phyloP scores from a whole-genome alignment of 2,888 invertebrate genomes.

The Himalopsyche japonica region DNA sequence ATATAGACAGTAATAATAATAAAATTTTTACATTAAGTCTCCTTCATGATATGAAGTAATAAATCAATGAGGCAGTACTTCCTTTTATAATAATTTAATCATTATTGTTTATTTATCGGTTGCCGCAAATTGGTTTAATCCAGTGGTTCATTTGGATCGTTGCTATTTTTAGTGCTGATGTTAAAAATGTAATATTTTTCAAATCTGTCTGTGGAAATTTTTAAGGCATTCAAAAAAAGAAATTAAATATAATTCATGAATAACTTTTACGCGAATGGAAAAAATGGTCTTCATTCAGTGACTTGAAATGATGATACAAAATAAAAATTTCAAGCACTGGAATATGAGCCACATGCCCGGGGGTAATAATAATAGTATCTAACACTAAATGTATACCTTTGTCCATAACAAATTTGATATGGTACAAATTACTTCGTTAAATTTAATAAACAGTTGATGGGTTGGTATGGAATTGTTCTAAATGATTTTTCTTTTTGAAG shows the following conservation, averaged over 20 bases:
- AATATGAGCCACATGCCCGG: neutral
- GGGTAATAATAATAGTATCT: constrained; percentile 12
- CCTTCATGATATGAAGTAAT: neutral
- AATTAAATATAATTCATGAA: no score
- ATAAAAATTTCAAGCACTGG: neutral
- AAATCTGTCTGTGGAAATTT: no score
- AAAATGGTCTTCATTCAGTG: no score
- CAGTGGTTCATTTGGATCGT: neutral
- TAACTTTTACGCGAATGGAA: no score
- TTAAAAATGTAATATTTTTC: no score
- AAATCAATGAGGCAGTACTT: constrained; percentile 8
- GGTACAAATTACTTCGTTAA: neutral
- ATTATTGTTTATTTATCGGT: constrained; percentile 20
- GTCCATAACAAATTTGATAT: neutral
- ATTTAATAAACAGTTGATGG: neutral
- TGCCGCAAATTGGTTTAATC: neutral
- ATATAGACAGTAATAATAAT: neutral
- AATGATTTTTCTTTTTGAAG: neutral
- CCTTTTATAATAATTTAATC: constrained; percentile 16
- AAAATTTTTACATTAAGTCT: neutral
- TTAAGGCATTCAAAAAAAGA: no score
- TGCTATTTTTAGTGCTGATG: no score
- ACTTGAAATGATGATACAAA: neutral
- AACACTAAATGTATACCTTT: neutral
- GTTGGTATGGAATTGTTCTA: neutral